Evolutionary conservation across 1,140 invertebrate species (phyloP).

Genomic region (Brachionus calyciflorus): DNA sequence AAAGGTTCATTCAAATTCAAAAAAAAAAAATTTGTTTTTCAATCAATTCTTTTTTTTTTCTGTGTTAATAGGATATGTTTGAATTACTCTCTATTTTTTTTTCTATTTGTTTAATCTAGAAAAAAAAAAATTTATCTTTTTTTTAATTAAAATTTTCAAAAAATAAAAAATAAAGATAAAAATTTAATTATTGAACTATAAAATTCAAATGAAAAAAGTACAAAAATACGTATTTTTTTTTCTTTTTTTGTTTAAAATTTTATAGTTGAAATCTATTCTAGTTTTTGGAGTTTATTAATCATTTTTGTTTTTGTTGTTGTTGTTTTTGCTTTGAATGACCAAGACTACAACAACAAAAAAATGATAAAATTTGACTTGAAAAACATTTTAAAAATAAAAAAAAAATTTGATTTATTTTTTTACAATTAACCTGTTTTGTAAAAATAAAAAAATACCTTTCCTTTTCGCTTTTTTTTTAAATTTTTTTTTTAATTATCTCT

Average conservation of each 20-base stretch:
- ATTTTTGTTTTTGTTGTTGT: background rate
- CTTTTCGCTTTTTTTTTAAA: background rate
- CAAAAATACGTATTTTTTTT: too few species aligned
- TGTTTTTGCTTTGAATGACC: too few species aligned
- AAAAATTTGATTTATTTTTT: slow-evolving; percentile 2
- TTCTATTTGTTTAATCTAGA: slow-evolving; percentile 39
- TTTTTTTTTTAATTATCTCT: background rate
- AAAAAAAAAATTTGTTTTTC: background rate
- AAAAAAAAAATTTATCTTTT: slow-evolving; percentile 8
- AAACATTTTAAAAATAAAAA: background rate
- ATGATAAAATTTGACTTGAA: background rate
- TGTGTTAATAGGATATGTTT: too few species aligned
- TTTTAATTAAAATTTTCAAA: slow-evolving; percentile 2
- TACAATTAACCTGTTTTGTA: slow-evolving; percentile 31
- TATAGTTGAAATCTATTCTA: too few species aligned
- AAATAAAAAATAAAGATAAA: background rate
- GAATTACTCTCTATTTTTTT: background rate
- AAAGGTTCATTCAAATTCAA: slow-evolving; percentile 20
- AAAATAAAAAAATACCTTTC: too few species aligned
- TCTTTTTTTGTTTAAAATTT: too few species aligned
- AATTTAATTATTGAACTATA: slow-evolving; percentile 42
- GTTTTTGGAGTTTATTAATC: background rate
- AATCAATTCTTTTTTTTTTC: background rate
- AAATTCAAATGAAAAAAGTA: background rate
- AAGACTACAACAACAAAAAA: too few species aligned